phyloP scores from a whole-genome alignment of 2,888 invertebrate species.

The Chloroclystis v-ata region DNA sequence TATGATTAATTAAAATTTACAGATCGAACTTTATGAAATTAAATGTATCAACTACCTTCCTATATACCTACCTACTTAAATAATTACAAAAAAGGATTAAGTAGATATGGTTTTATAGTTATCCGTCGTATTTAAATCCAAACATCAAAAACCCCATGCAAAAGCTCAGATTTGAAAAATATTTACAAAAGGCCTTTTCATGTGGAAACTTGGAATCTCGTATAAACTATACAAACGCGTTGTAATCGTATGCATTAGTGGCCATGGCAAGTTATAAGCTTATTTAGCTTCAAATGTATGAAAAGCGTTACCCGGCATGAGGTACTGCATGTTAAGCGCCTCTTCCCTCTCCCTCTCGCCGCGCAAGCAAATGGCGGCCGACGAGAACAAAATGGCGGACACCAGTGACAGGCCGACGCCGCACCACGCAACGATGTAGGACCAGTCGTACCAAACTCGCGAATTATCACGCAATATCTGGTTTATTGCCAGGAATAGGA shows the following conservation, averaged over 20 bases:
- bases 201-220: slow-evolving; percentile 1
- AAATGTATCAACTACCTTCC: too few species aligned
- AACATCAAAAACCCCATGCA: slow-evolving; percentile 23
- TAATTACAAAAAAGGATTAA: too few species aligned
- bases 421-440: slow-evolving; percentile 97
- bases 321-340: slow-evolving; percentile 97
- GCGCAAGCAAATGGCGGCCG: slow-evolving; percentile 95
- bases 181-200: slow-evolving; percentile 40
- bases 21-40: too few species aligned
- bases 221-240: background rate
- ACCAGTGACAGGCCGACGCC: slow-evolving; percentile 95
- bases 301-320: slow-evolving; percentile 91
- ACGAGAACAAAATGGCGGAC: slow-evolving; percentile 94
- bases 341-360: slow-evolving; percentile 96
- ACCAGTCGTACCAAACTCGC: slow-evolving; percentile 95
- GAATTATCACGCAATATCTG: slow-evolving; percentile 92
- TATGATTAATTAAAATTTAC: too few species aligned
- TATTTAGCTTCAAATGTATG: slow-evolving; percentile 5
- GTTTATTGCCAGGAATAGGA: slow-evolving; percentile 53
- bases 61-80: too few species aligned
- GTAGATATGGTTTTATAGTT: too few species aligned
- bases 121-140: background rate
- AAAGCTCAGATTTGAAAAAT: slow-evolving; percentile 27
- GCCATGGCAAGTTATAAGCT: slow-evolving; percentile 3
- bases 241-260: background rate